Evolutionary conservation across 2,888 invertebrate genomes (phyloP).

Genomic region (Sceliomorpha sp.): DNA sequence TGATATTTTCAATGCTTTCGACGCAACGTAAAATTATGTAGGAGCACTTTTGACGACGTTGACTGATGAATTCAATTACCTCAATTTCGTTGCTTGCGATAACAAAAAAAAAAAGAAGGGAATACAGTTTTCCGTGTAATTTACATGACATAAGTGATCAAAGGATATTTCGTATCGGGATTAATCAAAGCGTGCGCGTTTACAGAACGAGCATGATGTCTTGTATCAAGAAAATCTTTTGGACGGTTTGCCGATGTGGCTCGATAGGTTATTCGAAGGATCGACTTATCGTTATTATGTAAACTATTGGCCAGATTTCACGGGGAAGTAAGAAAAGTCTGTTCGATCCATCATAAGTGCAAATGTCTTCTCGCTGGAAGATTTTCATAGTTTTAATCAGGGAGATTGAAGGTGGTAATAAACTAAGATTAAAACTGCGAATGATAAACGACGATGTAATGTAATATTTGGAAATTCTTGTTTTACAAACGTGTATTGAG

Average conservation of each 20-base stretch:
- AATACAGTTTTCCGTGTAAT: too few relatives aligned
- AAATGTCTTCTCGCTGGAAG: conserved; percentile 10
- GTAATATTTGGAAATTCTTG: background rate
- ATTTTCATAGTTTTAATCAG: conserved; percentile 50
- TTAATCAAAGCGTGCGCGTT: too few relatives aligned
- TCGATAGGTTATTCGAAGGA: conserved; percentile 98
- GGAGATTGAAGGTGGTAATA: conserved; percentile 15
- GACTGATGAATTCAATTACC: too few relatives aligned
- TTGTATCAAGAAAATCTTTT: conserved; percentile 88
- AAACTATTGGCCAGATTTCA: conserved; percentile 99
- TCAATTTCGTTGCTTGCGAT: too few relatives aligned
- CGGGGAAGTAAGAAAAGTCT: conserved; percentile 84
- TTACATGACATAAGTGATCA: too few relatives aligned
- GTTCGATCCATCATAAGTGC: conserved; percentile 6
- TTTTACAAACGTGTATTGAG: conserved; percentile 2
- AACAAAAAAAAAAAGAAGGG: too few relatives aligned
- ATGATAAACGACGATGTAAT: too few relatives aligned
- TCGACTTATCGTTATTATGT: conserved; percentile 96
- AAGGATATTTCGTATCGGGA: too few relatives aligned
- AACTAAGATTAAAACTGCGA: conserved; percentile 19
- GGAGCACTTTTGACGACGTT: too few relatives aligned
- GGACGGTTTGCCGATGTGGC: conserved; percentile 96
- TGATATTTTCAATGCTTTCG: too few relatives aligned
- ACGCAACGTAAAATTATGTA: conserved; percentile 10
- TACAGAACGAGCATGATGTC: conserved; percentile 81